Evolutionary conservation across 1,140 invertebrate species (phyloP).

Genomic region (Bombus sibiricus): DNA sequence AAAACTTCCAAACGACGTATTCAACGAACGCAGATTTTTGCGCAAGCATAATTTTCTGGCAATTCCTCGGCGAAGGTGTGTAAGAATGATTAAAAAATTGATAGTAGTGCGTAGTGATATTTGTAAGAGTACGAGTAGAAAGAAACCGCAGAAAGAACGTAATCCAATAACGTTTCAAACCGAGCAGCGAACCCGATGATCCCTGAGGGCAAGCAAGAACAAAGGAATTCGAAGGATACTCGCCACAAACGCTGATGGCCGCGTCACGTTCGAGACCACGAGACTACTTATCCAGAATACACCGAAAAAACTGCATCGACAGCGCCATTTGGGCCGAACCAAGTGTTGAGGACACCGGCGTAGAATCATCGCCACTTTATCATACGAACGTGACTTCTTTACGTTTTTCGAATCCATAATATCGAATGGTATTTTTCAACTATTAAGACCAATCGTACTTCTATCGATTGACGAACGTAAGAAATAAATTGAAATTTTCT

Average conservation of each 20-base stretch:
- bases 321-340: background rate
- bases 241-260: slow-evolving; percentile 18
- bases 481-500: too few relatives aligned
- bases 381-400: slow-evolving; percentile 1
- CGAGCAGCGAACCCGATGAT: slow-evolving; percentile 20
- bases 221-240: slow-evolving; percentile 35
- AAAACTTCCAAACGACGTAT: too few relatives aligned
- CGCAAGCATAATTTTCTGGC: too few relatives aligned
- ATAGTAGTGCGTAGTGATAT: background rate
- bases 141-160: slow-evolving; percentile 36
- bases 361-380: slow-evolving; percentile 9
- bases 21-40: too few relatives aligned
- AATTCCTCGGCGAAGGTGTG: too few relatives aligned
- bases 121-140: background rate
- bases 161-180: slow-evolving; percentile 34
- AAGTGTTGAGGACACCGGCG: slow-evolving; percentile 5
- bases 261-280: slow-evolving; percentile 38
- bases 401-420: background rate
- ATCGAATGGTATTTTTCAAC: too few relatives aligned
- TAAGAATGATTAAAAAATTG: background rate
- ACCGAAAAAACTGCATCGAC: slow-evolving; percentile 33
- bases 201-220: slow-evolving; percentile 16
- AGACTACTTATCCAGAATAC: slow-evolving; percentile 36
- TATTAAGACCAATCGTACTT: too few relatives aligned
- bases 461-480: too few relatives aligned